Percentiles rank a stretch among this genome's conserved stretches.
Evolutionary conservation across 2,113 vertebrate genomes (phyloP).

Genomic region (Vireo altiloquus): DNA sequence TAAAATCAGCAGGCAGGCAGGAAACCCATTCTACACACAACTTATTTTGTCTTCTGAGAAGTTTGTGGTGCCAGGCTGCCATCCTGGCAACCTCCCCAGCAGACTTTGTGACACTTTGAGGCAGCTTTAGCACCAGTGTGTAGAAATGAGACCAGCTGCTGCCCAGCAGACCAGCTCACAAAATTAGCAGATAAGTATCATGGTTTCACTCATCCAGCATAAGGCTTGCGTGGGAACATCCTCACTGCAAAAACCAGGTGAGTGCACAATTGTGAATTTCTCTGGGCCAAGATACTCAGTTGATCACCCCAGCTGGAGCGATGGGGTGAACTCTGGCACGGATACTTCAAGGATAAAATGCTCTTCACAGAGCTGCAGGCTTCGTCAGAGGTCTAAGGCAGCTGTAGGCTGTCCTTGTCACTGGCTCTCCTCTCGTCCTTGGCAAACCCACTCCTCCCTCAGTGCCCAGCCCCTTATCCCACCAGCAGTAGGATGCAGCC

Average conservation of each 20-base stretch:
- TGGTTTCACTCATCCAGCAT: fast-evolving
- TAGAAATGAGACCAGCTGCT: not conserved
- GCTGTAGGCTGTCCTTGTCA: not conserved
- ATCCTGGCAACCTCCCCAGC: not conserved
- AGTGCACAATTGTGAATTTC: not conserved
- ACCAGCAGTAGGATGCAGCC: not conserved
- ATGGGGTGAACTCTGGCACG: not conserved
- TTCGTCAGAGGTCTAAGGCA: not conserved
- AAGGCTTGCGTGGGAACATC: not conserved
- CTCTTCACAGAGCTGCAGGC: not conserved
- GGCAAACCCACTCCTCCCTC: not conserved
- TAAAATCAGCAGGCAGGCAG: not conserved
- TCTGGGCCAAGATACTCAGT: not conserved
- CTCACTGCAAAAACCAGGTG: not conserved
- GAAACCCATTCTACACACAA: not conserved
- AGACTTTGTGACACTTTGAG: not conserved
- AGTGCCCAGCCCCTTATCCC: not conserved
- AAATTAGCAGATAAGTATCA: not conserved
- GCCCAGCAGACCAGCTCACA: not conserved
- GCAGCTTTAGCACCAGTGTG: not conserved
- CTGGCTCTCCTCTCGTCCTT: not conserved
- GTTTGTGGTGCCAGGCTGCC: not conserved
- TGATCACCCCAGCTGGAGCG: not conserved
- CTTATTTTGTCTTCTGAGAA: not conserved
- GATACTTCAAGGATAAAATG: not conserved